These are phyloP conservation scores for Augochlora pura DNA, from an alignment of 1,140 invertebrate genomes.

Conservation along the genomic window DNA sequence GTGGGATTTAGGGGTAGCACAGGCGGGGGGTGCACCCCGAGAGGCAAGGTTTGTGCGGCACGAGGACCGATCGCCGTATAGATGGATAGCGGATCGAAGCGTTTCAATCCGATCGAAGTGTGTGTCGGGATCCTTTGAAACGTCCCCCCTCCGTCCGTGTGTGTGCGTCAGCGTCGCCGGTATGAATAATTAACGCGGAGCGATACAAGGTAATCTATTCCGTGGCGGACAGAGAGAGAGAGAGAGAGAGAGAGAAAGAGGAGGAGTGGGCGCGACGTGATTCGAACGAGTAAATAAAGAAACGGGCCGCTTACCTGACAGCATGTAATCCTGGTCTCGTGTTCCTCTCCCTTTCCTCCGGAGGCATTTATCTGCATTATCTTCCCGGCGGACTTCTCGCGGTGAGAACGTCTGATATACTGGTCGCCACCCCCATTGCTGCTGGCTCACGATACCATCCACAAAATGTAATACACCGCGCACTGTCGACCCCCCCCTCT, in stretches of 20 bases:
- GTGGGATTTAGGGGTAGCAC: too few species aligned
- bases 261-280: too few species aligned
- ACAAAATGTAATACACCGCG: slow-evolving; percentile 33
- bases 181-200: not conserved
- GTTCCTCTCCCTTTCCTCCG: slow-evolving; percentile 18
- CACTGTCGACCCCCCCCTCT: not conserved
- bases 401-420: slow-evolving; percentile 24
- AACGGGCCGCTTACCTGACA: slow-evolving; percentile 13
- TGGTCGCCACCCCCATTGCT: slow-evolving; percentile 44
- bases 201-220: not conserved
- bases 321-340: slow-evolving; percentile 29
- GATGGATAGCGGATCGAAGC: too few species aligned
- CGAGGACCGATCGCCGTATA: too few species aligned
- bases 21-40: too few species aligned
- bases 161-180: not conserved
- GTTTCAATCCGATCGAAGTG: not conserved
- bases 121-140: not conserved
- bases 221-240: too few species aligned
- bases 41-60: too few species aligned
- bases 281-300: not conserved
- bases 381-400: slow-evolving; percentile 33
- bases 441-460: slow-evolving; percentile 36
- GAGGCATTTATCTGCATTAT: slow-evolving; percentile 44
- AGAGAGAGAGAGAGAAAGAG: too few species aligned
- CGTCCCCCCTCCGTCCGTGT: not conserved